Evolutionary conservation across 2,888 invertebrate species (phyloP), one percentile per base, ranked within the genome.

Genomic region (Acanthosoma haemorrhoidale): DNA sequence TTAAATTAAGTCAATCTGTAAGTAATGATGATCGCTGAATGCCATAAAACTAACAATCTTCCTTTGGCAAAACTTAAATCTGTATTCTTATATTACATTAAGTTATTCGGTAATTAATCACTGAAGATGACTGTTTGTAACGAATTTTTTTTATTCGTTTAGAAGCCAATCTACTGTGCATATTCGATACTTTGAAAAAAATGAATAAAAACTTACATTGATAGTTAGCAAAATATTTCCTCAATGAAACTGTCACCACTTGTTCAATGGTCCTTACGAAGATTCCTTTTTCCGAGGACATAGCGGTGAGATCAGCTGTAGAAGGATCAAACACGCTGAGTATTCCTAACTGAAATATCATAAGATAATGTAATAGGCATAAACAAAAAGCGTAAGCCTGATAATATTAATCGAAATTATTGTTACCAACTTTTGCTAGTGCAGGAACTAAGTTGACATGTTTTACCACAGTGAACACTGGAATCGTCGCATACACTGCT

Each of bases 241-340:
- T 85, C 76, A 92, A 91, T 77, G 88, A 89, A 15, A 93, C 89
- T 67, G 90, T 90, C 72, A 93, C 89, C 16, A 89, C 88, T 80
- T 92, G 92, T 79, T 92, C 91, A 76, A 92, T 87, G 79, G 91
- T 91, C 69, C 89, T 87, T 36, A 91, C 91, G 77, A 90, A 92
- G 70, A 91, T 86, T 39, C 88, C 87, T n/a, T 84, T 80, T 77
- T 90, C 89, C 18, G 84, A 83, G 32, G 92, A 91, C 91, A 92
- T 91, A 70, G 87, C 87, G 16, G 87, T 84, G 77, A 92, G 88
- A 81, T 92, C 90, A 3, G 88, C 88, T 73, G 87, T 86, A 71
- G 88, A 84, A 2, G 92, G 91, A 79, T 92, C 91, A 78, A 93
- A 92, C 58, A 91, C 88, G 77, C 89, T 87, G 74, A 85, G 82